These are phyloP conservation scores for Semicossyphus pulcher DNA, from an alignment of 2,113 vertebrate species.

Conservation along the genomic window DNA sequence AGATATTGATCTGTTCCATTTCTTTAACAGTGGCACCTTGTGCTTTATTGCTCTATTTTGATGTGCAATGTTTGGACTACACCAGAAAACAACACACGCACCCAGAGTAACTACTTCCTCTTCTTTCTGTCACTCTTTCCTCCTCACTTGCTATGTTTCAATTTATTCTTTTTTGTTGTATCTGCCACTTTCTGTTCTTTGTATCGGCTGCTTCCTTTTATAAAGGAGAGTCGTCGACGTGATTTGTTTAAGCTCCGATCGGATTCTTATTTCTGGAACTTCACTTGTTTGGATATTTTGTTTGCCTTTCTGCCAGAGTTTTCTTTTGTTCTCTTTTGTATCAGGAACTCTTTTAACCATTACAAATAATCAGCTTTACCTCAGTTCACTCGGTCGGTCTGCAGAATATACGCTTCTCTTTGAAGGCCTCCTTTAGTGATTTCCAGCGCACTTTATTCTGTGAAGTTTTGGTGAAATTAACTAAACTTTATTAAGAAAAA, in stretches of 20 bases:
- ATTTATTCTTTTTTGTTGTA: not conserved
- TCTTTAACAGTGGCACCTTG: not conserved
- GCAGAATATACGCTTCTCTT: not conserved
- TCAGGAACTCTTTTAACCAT: conserved; percentile 6
- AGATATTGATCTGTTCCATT: conserved; percentile 42
- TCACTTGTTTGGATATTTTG: not conserved
- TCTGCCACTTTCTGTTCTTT: conserved; percentile 5
- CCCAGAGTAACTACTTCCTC: not conserved
- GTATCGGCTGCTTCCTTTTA: conserved; percentile 1
- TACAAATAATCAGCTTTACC: conserved; percentile 10
- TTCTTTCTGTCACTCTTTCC: not conserved
- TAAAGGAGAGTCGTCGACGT: not conserved
- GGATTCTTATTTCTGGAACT: conserved; percentile 24
- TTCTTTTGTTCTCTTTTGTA: conserved; percentile 19
- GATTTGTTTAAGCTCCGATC: conserved; percentile 31
- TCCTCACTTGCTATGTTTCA: not conserved
- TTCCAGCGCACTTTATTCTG: conserved; percentile 3
- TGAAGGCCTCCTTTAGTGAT: conserved; percentile 1
- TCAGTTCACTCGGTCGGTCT: not conserved
- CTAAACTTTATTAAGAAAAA: not conserved
- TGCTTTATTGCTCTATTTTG: conserved; percentile 25
- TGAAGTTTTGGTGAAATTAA: conserved; percentile 17
- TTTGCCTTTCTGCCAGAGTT: conserved; percentile 24
- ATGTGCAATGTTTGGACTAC: conserved; percentile 18
- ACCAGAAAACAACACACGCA: conserved; percentile 9